Percentiles rank a stretch among this genome's conserved stretches.
phyloP scores from a whole-genome alignment of 1,140 invertebrate genomes.

The Brachystomella parvula region DNA sequence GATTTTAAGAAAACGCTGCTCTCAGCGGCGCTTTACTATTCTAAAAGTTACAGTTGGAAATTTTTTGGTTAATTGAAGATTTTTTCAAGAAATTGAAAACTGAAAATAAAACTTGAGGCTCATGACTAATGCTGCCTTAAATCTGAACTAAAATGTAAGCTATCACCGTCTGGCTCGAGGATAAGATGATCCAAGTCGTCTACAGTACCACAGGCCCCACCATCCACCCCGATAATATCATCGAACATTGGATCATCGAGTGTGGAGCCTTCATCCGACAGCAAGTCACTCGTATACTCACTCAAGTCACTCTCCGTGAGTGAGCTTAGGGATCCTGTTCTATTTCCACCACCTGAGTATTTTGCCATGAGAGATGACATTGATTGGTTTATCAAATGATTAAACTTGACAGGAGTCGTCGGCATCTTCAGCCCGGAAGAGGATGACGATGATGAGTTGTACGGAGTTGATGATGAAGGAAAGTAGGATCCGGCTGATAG shows the following conservation, averaged over 20 bases:
- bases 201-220: conserved; percentile 41
- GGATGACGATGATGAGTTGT: background rate
- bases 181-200: conserved; percentile 44
- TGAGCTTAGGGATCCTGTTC: conserved; percentile 36
- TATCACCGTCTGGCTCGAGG: conserved; percentile 46
- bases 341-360: conserved; percentile 8
- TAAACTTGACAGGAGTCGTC: background rate
- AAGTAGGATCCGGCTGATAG: background rate
- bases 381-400: background rate
- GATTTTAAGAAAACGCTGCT: no score
- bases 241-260: conserved; percentile 40
- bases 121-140: conserved; percentile 5
- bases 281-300: conserved; percentile 39
- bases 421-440: background rate
- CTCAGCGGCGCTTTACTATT: no score
- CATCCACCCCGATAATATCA: conserved; percentile 39
- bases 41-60: no score
- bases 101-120: background rate
- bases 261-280: conserved; percentile 39
- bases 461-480: background rate
- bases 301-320: conserved; percentile 39
- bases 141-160: conserved; percentile 32
- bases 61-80: no score
- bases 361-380: conserved; percentile 5
- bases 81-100: background rate